Evolutionary conservation across 2,797 vertebrate genomes (phyloP).

Genomic region (Hippocampus kuda): DNA sequence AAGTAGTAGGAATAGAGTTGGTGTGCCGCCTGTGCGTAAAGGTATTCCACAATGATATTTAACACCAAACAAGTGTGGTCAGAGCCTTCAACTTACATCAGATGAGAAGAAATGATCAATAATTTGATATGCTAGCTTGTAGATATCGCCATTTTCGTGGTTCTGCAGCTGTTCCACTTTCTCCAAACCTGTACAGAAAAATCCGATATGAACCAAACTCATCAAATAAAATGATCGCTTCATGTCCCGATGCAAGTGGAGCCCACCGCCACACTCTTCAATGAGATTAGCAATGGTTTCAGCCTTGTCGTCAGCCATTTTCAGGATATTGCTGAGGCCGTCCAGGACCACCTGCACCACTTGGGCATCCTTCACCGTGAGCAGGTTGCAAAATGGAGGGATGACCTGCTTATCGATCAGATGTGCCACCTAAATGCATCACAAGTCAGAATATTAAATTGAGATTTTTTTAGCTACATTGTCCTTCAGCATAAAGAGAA

Average conservation of each 20-base stretch:
- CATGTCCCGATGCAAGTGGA: not conserved
- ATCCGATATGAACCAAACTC: not conserved
- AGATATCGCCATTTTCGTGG: constrained; percentile 99
- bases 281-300: constrained; percentile 97
- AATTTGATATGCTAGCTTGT: constrained; percentile 99
- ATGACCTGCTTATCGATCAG: constrained; percentile 97
- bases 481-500: not conserved
- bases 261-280: constrained; percentile 93
- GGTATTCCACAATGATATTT: not conserved
- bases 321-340: constrained; percentile 98
- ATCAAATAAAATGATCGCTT: not conserved
- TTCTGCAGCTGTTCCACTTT: constrained; percentile 98
- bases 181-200: constrained; percentile 77
- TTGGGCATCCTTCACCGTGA: constrained; percentile 96
- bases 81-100: constrained; percentile 55
- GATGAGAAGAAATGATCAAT: constrained; percentile 99
- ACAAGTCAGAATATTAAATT: not conserved
- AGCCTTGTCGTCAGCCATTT: constrained; percentile 97
- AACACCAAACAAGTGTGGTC: not conserved
- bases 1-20: too few relatives aligned
- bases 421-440: constrained; percentile 80
- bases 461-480: not conserved
- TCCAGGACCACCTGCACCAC: constrained; percentile 98
- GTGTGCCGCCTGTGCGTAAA: too few relatives aligned
- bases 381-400: constrained; percentile 96